These are phyloP conservation scores for Dendrocincla tyrannina DNA, from an alignment of 2,797 vertebrate species.

Conservation along the genomic window DNA sequence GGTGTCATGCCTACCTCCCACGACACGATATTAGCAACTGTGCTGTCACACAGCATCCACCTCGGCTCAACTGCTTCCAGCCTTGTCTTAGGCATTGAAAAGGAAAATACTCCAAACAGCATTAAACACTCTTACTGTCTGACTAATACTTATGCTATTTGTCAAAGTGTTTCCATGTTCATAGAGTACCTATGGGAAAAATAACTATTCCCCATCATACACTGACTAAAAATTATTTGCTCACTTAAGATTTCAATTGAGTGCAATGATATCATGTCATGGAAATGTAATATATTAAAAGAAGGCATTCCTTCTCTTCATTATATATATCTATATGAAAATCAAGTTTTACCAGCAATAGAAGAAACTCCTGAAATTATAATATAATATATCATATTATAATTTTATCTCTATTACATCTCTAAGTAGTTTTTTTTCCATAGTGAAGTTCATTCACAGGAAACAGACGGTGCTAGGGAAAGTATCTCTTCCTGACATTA, in stretches of 20 bases:
- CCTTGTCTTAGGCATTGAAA: neutral
- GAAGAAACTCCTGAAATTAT: neutral
- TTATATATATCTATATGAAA: neutral
- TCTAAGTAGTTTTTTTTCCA: neutral
- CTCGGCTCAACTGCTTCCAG: neutral
- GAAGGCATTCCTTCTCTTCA: neutral
- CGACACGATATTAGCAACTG: neutral
- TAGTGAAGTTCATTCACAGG: neutral
- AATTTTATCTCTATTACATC: neutral
- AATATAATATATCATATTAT: neutral
- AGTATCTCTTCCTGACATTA: neutral
- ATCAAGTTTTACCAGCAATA: neutral
- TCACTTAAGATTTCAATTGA: constrained; percentile 2
- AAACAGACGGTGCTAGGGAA: neutral
- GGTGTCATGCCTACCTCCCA: neutral
- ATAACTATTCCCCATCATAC: neutral
- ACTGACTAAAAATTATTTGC: neutral
- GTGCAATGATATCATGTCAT: neutral
- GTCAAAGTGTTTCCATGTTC: neutral
- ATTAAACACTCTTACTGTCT: neutral
- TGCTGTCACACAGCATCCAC: neutral
- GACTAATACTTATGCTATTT: neutral
- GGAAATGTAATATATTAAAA: neutral
- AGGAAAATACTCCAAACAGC: neutral
- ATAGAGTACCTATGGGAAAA: neutral